These are phyloP conservation scores for Lithophane socia DNA, from an alignment of 2,888 invertebrate genomes.

Conservation along the genomic window DNA sequence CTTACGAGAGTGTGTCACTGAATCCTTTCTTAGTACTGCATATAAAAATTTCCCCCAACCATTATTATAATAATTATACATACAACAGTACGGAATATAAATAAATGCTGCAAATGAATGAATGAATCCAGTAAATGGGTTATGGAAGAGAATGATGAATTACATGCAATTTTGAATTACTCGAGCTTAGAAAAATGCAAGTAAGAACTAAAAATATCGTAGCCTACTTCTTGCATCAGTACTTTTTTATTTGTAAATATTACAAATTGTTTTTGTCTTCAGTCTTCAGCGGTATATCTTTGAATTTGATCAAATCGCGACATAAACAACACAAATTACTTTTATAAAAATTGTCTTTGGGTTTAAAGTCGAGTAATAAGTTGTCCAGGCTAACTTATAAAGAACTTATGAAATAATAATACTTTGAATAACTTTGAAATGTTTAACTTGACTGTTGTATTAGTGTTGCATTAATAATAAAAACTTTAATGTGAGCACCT, in stretches of 20 bases:
- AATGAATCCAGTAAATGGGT: too few species aligned
- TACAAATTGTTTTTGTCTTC: conserved; percentile 65
- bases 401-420: conserved; percentile 53
- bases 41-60: too few species aligned
- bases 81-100: neutral
- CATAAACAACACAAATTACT: conserved; percentile 19
- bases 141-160: neutral
- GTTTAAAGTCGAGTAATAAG: conserved; percentile 20
- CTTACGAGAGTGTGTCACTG: too few species aligned
- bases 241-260: conserved; percentile 50
- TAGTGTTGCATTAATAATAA: neutral
- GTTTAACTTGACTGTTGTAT: neutral
- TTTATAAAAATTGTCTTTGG: conserved; percentile 56
- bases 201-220: conserved; percentile 29
- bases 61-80: too few species aligned
- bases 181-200: conserved; percentile 32
- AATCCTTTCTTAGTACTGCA: too few species aligned
- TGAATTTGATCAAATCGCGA: conserved; percentile 43
- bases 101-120: neutral
- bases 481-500: neutral
- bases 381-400: conserved; percentile 11
- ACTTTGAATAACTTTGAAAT: conserved; percentile 36
- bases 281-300: conserved; percentile 70
- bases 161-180: conserved; percentile 22
- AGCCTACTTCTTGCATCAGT: conserved; percentile 45